phyloP scores from a whole-genome alignment of 2,797 vertebrate genomes.

The Percopsis omiscomaycus region DNA sequence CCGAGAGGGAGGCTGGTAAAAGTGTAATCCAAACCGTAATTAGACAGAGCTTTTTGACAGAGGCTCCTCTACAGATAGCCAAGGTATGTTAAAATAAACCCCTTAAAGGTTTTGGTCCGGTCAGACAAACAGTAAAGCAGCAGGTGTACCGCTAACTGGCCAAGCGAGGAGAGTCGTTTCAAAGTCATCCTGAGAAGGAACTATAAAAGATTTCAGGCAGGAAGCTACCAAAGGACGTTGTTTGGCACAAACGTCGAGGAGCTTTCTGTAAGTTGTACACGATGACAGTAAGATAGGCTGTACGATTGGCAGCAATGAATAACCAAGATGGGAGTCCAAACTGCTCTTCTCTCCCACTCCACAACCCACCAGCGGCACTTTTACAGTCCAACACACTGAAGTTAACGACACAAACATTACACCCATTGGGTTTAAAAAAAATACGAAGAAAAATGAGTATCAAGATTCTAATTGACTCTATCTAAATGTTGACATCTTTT shows the following conservation, averaged over 20 bases:
- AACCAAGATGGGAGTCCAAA: no score
- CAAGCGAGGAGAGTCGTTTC: conserved; percentile 28
- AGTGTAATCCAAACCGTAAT: conserved; percentile 49
- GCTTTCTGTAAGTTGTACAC: neutral
- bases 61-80: conserved; percentile 18
- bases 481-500: conserved; percentile 38
- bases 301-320: no score
- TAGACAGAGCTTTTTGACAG: conserved; percentile 20
- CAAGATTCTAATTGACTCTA: conserved; percentile 29
- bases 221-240: no score
- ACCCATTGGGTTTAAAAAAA: no score
- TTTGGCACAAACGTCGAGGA: conserved; percentile 20
- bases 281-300: conserved; percentile 2
- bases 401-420: no score
- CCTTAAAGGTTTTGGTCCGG: conserved; percentile 20
- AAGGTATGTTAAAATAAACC: conserved; percentile 30
- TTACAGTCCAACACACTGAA: no score
- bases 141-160: neutral
- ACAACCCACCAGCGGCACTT: no score
- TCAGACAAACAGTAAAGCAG: conserved; percentile 39
- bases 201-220: conserved; percentile 23
- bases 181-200: conserved; percentile 31
- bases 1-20: conserved; percentile 45
- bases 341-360: no score
- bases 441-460: conserved; percentile 4